These are phyloP conservation scores for Luscinia luscinia DNA, from an alignment of 2,797 vertebrate species.

Conservation along the genomic window DNA sequence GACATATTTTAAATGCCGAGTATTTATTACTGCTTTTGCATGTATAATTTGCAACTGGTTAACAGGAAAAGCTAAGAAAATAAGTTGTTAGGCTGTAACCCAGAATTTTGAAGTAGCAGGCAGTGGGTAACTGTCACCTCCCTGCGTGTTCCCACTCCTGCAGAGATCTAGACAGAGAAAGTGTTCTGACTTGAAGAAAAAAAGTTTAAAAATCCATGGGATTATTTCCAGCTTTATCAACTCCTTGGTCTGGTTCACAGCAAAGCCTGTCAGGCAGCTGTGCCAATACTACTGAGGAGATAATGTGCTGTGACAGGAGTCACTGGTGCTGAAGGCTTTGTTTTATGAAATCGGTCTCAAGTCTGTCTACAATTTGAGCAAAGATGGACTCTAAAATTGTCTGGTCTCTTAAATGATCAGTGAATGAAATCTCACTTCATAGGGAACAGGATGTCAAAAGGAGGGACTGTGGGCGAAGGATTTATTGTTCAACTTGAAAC, in stretches of 20 bases:
- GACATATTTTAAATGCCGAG: background rate
- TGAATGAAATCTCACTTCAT: background rate
- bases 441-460: background rate
- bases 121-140: rapidly evolving
- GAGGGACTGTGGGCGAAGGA: background rate
- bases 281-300: background rate
- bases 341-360: background rate
- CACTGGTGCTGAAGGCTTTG: background rate
- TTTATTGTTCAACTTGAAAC: background rate
- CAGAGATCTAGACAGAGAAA: background rate
- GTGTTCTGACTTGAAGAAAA: background rate
- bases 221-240: conserved; percentile 16
- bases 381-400: background rate
- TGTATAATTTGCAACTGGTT: background rate
- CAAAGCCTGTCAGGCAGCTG: conserved; percentile 1
- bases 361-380: background rate
- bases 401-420: background rate
- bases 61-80: background rate
- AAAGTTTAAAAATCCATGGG: background rate
- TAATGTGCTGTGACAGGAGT: conserved; percentile 30
- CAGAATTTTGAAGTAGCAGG: background rate
- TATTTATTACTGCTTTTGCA: background rate
- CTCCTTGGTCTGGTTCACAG: conserved; percentile 9
- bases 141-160: rapidly evolving
- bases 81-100: background rate